phyloP scores from a whole-genome alignment of 2,797 vertebrate species.

The Todus mexicanus region DNA sequence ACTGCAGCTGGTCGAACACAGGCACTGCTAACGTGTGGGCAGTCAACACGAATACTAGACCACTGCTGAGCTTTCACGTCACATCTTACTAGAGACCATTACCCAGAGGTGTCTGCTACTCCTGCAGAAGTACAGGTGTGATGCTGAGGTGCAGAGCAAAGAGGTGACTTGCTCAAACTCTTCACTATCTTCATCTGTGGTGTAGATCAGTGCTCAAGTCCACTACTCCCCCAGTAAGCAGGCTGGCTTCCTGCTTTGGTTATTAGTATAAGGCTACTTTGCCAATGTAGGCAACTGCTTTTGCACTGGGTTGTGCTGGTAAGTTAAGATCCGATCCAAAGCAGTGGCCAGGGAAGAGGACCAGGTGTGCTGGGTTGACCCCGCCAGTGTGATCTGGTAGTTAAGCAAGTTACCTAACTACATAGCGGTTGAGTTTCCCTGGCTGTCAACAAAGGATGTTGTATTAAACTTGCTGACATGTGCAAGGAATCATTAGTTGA shows the following conservation, averaged over 20 bases:
- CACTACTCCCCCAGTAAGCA: not conserved
- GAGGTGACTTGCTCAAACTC: not conserved
- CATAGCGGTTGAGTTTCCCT: not conserved
- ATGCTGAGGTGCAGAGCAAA: not conserved
- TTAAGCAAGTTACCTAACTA: not conserved
- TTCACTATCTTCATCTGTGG: not conserved
- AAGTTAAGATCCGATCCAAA: not conserved
- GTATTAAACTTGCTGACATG: not conserved
- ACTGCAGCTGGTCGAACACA: accelerated
- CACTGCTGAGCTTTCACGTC: not conserved
- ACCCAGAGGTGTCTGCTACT: not conserved
- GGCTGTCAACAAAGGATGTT: not conserved
- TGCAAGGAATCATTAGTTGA: not conserved
- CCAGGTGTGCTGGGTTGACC: not conserved
- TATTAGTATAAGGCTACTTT: not conserved
- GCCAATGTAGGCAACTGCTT: not conserved
- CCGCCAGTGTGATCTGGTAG: not conserved
- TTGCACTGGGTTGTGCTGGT: not conserved
- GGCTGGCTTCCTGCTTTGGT: not conserved
- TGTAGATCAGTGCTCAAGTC: not conserved
- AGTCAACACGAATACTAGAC: not conserved
- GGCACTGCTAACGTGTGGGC: not conserved
- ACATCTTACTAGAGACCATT: not conserved
- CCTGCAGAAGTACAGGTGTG: not conserved
- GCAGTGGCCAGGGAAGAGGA: not conserved